These are phyloP conservation scores for Triplophysa yarkandensis DNA, from an alignment of 2,797 vertebrate species.

Conservation along the genomic window DNA sequence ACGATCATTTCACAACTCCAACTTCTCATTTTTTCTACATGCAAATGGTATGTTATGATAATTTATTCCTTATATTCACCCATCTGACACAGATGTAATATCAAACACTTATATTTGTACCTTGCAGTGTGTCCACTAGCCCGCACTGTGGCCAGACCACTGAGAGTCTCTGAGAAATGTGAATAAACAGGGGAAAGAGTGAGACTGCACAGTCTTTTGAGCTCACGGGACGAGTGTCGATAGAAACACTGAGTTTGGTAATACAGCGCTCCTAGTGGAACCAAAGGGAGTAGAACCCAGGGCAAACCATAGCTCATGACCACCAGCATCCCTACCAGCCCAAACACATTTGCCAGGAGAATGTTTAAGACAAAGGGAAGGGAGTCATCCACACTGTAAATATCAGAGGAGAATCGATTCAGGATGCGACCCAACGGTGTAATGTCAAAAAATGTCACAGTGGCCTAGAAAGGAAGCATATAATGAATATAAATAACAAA, in stretches of 20 bases:
- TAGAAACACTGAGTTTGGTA: constrained; percentile 84
- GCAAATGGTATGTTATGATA: too few relatives aligned
- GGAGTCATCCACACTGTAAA: constrained; percentile 88
- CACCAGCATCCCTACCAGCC: constrained; percentile 85
- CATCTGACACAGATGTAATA: not conserved
- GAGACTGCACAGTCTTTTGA: constrained; percentile 89
- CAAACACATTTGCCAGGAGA: constrained; percentile 82
- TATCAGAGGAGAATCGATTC: constrained; percentile 94
- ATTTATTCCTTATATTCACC: too few relatives aligned
- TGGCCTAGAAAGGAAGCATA: constrained; percentile 74
- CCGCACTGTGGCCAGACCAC: constrained; percentile 85
- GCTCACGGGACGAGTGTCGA: constrained; percentile 87
- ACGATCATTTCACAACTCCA: too few relatives aligned
- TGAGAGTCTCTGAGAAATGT: constrained; percentile 93
- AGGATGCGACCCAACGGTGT: constrained; percentile 88
- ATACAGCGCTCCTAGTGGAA: constrained; percentile 83
- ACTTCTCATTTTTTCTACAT: not conserved
- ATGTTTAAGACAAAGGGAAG: constrained; percentile 95
- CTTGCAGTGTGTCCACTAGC: constrained; percentile 80
- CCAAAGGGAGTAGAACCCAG: constrained; percentile 84
- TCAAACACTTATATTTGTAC: constrained; percentile 64
- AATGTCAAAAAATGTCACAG: constrained; percentile 87
- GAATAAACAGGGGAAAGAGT: constrained; percentile 93
- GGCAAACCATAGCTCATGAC: constrained; percentile 87
- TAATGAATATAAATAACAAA: not conserved